Base-by-base conservation (phyloP, 2,888 invertebrate genomes). In the Rhagium mordax region DNA sequence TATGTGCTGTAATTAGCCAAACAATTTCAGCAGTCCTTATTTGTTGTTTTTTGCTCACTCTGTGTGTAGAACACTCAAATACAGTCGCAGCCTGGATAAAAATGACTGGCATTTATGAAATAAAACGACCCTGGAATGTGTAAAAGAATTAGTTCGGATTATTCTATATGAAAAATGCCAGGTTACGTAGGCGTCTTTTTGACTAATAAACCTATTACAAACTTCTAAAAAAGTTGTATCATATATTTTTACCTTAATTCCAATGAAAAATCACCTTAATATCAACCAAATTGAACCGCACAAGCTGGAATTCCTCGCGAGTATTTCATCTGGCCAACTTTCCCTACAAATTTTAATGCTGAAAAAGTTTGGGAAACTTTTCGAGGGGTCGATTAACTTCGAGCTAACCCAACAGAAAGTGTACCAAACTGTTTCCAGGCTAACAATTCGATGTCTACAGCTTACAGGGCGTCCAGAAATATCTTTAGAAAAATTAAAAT, bases 331-430 rank as follows among this genome's bases (percentile, higher is more conserved):
- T 83, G 83, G 79, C 83, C 84, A 86, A 86, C 86, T 86, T 86
- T 85, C 85, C 86, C 85, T 83, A 84, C 87, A 86, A 87, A 86
- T 86, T 87, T 86, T 86, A 86, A 85, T 86, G 86, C 85, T 82
- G 86, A 87, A 87, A 87, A 87, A 87, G 87, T 87, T 87, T 85
- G 81, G 80, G 84, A 85, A 87, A 86, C 85, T 87, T 86, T 86
- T 81, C 85, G 86, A 86, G 86, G 87, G 87, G 86, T 87, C 86
- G 87, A 87, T 87, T 87, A 87, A 87, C 87, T 87, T 84, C 84
- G 85, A 84, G 85, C 83, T 81, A 85, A 84, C 85, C 84, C 83
- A 84, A 83, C 85, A 81, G 85, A 86, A 86, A 86, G 81, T 85
- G 85, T 85, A 84, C 85, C 85, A 82, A 86, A 85, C 86, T 83